Conservation (phyloP, 2,113 vertebrate species). For the Gyps fulvus region DNA sequence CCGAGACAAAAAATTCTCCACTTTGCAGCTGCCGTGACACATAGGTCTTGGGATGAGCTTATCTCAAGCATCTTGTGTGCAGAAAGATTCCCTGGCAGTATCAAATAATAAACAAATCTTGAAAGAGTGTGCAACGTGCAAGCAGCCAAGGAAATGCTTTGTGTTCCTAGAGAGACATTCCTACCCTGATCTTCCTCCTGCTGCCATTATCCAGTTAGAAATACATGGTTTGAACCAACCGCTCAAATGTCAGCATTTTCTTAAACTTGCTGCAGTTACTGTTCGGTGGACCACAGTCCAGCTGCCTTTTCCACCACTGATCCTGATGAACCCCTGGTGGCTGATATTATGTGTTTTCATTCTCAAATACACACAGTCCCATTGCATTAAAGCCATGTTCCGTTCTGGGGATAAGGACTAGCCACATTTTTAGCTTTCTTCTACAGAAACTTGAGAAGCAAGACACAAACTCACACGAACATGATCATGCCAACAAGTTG, state of each 20-base stretch:
- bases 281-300: rapidly evolving
- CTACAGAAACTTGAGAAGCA: not conserved
- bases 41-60: conserved; percentile 16
- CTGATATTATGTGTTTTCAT: not conserved
- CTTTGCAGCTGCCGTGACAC: not conserved
- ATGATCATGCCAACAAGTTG: not conserved
- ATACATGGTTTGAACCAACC: not conserved
- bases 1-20: not conserved
- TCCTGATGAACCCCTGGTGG: not conserved
- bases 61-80: not conserved
- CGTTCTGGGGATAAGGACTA: not conserved
- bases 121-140: not conserved
- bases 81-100: conserved; percentile 26
- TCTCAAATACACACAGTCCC: not conserved
- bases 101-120: not conserved
- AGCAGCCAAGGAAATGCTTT: not conserved
- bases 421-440: not conserved
- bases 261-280: not conserved
- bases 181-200: not conserved
- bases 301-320: not conserved
- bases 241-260: not conserved
- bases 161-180: not conserved
- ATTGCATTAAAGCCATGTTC: not conserved
- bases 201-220: not conserved
- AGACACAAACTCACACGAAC: not conserved